phyloP scores from a whole-genome alignment of 2,888 invertebrate species.

The Thymelicus sylvestris region DNA sequence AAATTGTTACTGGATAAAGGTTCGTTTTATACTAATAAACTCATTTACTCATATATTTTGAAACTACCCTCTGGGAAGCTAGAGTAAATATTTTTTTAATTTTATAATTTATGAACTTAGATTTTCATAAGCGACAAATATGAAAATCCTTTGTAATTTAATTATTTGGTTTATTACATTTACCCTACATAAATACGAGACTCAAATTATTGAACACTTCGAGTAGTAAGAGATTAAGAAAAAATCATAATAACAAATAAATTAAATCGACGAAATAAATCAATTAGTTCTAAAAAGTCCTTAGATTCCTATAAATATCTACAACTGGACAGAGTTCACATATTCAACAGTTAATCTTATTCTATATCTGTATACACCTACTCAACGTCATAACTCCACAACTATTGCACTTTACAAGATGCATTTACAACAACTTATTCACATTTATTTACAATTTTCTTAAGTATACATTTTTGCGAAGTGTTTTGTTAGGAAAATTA shows the following conservation, averaged over 20 bases:
- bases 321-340: conserved; percentile 74
- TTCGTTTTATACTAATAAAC: too few species aligned
- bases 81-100: too few species aligned
- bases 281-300: conserved; percentile 37
- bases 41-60: too few species aligned
- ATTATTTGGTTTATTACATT: too few species aligned
- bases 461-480: neutral
- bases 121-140: too few species aligned
- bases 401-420: conserved; percentile 83
- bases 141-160: too few species aligned
- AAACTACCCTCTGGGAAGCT: too few species aligned
- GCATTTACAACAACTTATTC: conserved; percentile 83
- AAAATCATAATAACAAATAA: conserved; percentile 24
- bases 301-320: conserved; percentile 59
- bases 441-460: conserved; percentile 65
- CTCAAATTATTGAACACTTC: conserved; percentile 30
- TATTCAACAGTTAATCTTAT: conserved; percentile 70
- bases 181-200: neutral
- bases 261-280: conserved; percentile 44
- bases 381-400: conserved; percentile 81
- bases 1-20: too few species aligned
- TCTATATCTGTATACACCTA: conserved; percentile 76
- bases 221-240: neutral
- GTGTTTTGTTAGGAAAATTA: neutral
- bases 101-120: too few species aligned